A percentile compares a stretch with the other conserved stretches of the same genome.
phyloP scores from a whole-genome alignment of 2,888 invertebrate genomes.

The Rhingia rostrata region DNA sequence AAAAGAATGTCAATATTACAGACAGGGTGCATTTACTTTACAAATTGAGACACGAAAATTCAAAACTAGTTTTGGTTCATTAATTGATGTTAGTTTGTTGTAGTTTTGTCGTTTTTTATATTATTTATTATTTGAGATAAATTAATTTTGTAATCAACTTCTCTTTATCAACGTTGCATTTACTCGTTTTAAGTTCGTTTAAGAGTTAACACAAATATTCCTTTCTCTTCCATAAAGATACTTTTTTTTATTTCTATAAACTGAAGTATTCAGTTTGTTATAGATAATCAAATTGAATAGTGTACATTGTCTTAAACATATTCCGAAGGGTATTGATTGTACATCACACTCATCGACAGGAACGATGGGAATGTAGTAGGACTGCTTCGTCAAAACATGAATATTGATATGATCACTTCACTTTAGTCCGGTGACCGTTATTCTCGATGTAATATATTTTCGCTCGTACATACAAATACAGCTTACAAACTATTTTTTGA shows the following conservation, averaged over 20 bases:
- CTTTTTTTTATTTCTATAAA: neutral
- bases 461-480: too few relatives aligned
- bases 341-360: too few relatives aligned
- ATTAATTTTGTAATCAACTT: neutral
- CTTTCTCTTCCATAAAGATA: neutral
- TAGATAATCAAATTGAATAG: neutral
- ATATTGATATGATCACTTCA: too few relatives aligned
- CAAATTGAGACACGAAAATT: slow-evolving; percentile 47
- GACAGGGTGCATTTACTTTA: slow-evolving; percentile 45
- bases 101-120: slow-evolving; percentile 13
- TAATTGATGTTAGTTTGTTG: slow-evolving; percentile 54
- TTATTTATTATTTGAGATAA: neutral
- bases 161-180: neutral
- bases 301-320: neutral
- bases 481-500: too few relatives aligned
- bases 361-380: too few relatives aligned
- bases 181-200: neutral
- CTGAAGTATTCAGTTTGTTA: neutral
- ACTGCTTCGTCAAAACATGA: too few relatives aligned
- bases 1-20: slow-evolving; percentile 4
- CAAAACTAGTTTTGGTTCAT: slow-evolving; percentile 42
- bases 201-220: neutral
- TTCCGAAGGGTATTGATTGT: too few relatives aligned
- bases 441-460: too few relatives aligned
- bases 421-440: too few relatives aligned